Evolutionary conservation across 2,888 invertebrate species (phyloP).

Genomic region (Cenopis cana): DNA sequence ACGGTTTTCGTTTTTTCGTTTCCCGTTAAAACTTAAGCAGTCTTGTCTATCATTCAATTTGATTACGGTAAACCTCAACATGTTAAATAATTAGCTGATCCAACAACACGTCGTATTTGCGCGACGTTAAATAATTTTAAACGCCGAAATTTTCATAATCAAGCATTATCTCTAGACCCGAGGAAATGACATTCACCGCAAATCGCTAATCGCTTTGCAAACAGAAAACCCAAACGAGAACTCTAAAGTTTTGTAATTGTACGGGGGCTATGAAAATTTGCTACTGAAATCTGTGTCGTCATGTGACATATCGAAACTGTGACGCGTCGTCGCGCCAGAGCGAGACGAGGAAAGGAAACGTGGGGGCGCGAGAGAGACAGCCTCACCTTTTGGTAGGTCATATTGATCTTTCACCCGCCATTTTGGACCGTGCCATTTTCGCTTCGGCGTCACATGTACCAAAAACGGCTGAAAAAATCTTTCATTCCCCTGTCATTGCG

Average conservation of each 20-base stretch:
- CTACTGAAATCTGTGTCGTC: conserved; percentile 67
- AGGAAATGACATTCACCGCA: conserved; percentile 70
- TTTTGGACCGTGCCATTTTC: conserved; percentile 81
- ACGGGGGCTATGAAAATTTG: conserved; percentile 66
- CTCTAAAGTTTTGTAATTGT: conserved; percentile 62
- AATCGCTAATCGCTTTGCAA: conserved; percentile 73
- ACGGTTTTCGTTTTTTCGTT: neutral
- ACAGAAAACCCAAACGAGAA: conserved; percentile 61
- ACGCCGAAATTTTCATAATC: conserved; percentile 69
- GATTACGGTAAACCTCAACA: neutral
- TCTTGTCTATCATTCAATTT: neutral
- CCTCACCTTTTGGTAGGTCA: conserved; percentile 79
- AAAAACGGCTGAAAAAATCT: conserved; percentile 63
- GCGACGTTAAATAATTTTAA: conserved; percentile 64
- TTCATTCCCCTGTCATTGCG: conserved; percentile 79
- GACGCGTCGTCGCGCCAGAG: conserved; percentile 66
- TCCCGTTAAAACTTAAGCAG: neutral
- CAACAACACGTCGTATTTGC: conserved; percentile 59
- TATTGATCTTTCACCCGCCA: conserved; percentile 86
- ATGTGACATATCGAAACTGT: conserved; percentile 80
- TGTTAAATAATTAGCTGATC: conserved; percentile 54
- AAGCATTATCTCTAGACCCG: conserved; percentile 69
- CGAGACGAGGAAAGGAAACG: conserved; percentile 56
- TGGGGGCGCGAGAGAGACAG: conserved; percentile 61
- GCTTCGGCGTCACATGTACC: conserved; percentile 79